These are phyloP conservation scores for Amphiprion percula DNA, from an alignment of 2,113 vertebrate genomes.

Conservation along the genomic window DNA sequence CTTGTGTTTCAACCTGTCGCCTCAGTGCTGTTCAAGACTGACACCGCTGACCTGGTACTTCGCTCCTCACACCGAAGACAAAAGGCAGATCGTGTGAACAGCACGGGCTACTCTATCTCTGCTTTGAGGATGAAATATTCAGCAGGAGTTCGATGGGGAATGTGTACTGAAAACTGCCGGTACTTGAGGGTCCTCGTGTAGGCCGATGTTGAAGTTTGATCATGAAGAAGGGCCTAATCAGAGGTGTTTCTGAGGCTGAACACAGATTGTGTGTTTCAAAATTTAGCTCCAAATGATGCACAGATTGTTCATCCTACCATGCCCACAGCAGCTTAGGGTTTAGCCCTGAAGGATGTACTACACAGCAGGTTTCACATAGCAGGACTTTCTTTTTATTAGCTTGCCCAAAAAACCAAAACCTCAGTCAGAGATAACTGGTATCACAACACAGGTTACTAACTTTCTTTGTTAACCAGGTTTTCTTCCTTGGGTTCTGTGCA, in stretches of 20 bases:
- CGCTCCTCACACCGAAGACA: conserved; percentile 15
- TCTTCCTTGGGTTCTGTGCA: too few species aligned
- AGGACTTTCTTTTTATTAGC: too few species aligned
- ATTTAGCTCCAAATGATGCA: too few species aligned
- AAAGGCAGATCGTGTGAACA: conserved; percentile 51
- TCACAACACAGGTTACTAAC: too few species aligned
- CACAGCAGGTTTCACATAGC: too few species aligned
- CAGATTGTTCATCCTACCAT: too few species aligned
- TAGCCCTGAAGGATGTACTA: too few species aligned
- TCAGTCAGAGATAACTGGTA: too few species aligned
- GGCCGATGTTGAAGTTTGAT: conserved; percentile 29
- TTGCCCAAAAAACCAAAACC: too few species aligned
- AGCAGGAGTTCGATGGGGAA: conserved; percentile 45
- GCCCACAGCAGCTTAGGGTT: too few species aligned
- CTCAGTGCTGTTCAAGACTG: conserved; percentile 1
- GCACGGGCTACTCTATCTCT: conserved; percentile 39
- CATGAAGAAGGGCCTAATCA: conserved; percentile 1
- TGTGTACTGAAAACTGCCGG: conserved; percentile 18
- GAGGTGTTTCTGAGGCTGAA: background rate
- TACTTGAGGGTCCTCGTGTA: background rate
- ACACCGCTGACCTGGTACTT: conserved; percentile 50
- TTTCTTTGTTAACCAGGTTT: too few species aligned
- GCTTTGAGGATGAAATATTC: conserved; percentile 74
- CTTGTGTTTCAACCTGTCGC: conserved; percentile 46
- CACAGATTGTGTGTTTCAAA: too few species aligned